Evolutionary conservation across 1,140 invertebrate genomes (phyloP).

Genomic region (Lasioglossum baleicum): DNA sequence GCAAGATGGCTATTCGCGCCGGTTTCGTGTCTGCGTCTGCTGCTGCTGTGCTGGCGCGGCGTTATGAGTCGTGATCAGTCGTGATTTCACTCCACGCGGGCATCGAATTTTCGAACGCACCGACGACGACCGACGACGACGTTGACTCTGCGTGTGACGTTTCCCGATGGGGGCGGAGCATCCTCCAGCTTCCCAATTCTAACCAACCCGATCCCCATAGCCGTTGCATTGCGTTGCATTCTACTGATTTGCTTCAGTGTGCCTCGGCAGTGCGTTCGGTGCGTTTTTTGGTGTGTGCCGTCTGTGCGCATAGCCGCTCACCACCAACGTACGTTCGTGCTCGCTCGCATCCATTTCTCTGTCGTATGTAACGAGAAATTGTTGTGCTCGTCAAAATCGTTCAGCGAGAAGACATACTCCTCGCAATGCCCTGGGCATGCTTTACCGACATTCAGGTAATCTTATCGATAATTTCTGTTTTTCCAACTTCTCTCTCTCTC

Average conservation of each 20-base stretch:
- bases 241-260: conserved; percentile 54
- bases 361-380: conserved; percentile 41
- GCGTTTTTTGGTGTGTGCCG: conserved; percentile 43
- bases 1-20: conserved; percentile 59
- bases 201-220: conserved; percentile 66
- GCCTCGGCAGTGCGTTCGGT: conserved; percentile 46
- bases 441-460: conserved; percentile 74
- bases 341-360: conserved; percentile 23
- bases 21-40: conserved; percentile 25
- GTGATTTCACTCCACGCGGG: conserved; percentile 22
- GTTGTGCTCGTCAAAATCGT: conserved; percentile 16
- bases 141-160: conserved; percentile 50
- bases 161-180: conserved; percentile 64
- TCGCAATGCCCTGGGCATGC: conserved; percentile 70
- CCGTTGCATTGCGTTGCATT: conserved; percentile 67
- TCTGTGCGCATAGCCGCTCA: conserved; percentile 28
- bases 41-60: neutral
- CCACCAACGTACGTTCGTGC: conserved; percentile 38
- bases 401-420: conserved; percentile 38
- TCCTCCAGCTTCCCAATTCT: conserved; percentile 60
- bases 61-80: conserved; percentile 25
- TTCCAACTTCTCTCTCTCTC: neutral
- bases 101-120: conserved; percentile 46
- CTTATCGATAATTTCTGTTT: neutral
- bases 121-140: conserved; percentile 3